Conservation (phyloP, 1,140 invertebrate genomes). For the Drosophila bifasciata region DNA sequence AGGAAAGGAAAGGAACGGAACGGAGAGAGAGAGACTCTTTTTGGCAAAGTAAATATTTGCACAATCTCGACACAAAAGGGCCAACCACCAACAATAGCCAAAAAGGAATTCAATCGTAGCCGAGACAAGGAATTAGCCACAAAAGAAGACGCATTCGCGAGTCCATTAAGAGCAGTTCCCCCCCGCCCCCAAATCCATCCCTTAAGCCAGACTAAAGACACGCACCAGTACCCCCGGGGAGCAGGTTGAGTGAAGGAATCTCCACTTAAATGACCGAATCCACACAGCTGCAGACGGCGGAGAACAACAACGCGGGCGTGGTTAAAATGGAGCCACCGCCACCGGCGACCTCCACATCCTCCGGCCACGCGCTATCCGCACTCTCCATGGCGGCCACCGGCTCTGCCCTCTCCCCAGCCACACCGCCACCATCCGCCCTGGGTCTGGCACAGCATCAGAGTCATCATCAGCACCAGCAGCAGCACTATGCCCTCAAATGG, state of each 20-base stretch:
- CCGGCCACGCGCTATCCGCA: constrained; percentile 52
- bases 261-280: constrained; percentile 83
- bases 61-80: constrained; percentile 34
- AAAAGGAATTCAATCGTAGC: constrained; percentile 36
- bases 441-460: constrained; percentile 86
- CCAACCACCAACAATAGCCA: constrained; percentile 29
- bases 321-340: constrained; percentile 83
- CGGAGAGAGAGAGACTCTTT: constrained; percentile 15
- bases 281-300: constrained; percentile 83
- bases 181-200: neutral
- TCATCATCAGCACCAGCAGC: constrained; percentile 32
- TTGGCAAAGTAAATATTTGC: constrained; percentile 70
- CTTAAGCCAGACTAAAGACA: constrained; percentile 26
- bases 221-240: constrained; percentile 1
- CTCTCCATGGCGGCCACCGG: constrained; percentile 63
- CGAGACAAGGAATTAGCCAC: constrained; percentile 59
- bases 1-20: constrained; percentile 23
- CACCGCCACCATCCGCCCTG: constrained; percentile 47
- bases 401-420: constrained; percentile 65
- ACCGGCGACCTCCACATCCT: constrained; percentile 67
- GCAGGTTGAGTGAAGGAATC: constrained; percentile 7
- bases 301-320: constrained; percentile 83
- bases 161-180: constrained; percentile 58
- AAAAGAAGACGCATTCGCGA: constrained; percentile 53
- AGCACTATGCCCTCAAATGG: constrained; percentile 96